These are phyloP conservation scores for Halichoerus grypus DNA, from an alignment of 2,113 vertebrate genomes.

Conservation along the genomic window DNA sequence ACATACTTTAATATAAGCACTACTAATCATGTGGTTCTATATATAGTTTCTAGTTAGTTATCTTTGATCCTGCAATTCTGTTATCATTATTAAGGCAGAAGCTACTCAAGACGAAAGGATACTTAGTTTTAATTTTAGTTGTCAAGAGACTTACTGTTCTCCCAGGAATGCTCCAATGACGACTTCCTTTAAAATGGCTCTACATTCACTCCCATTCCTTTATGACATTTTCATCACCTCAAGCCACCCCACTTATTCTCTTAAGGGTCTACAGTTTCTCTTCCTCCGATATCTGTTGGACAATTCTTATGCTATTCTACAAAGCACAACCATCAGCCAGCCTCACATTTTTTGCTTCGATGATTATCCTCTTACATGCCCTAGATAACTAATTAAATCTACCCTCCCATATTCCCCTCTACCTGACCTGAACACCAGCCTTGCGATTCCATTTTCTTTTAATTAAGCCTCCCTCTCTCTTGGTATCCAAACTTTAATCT, in stretches of 20 bases:
- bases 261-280: background rate
- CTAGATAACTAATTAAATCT: conserved; percentile 81
- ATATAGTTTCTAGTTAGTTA: background rate
- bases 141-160: background rate
- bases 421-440: conserved; percentile 8
- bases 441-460: conserved; percentile 67
- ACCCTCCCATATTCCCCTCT: conserved; percentile 21
- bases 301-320: background rate
- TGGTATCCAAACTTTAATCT: conserved; percentile 68
- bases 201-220: background rate
- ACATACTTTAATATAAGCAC: background rate
- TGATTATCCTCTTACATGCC: conserved; percentile 62
- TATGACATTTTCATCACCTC: background rate
- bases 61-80: background rate
- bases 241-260: background rate
- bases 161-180: background rate
- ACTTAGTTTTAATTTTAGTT: background rate
- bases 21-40: background rate
- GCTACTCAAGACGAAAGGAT: background rate
- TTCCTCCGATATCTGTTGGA: background rate
- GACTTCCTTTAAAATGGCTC: background rate
- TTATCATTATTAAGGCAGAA: background rate
- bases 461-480: conserved; percentile 72
- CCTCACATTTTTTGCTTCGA: conserved; percentile 48
- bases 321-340: background rate